Conservation (phyloP, 2,113 vertebrate genomes). For the Saiga tatarica region DNA sequence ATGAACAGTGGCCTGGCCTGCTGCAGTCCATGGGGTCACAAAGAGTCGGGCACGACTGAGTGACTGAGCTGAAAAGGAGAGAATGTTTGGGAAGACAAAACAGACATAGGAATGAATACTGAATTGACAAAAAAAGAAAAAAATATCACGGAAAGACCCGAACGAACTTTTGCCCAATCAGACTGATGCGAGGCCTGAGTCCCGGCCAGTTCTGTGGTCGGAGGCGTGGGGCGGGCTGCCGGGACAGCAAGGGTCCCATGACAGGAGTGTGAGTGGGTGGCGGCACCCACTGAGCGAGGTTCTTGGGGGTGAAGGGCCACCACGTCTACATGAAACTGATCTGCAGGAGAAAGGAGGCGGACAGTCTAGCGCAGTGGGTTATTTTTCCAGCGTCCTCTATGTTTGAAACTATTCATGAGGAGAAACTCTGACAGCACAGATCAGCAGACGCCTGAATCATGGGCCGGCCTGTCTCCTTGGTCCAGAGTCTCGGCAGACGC, state of each 20-base stretch:
- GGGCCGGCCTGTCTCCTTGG: background rate
- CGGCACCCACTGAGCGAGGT: fast-evolving
- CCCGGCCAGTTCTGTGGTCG: background rate
- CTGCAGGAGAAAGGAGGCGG: background rate
- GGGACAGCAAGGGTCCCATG: background rate
- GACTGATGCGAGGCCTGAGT: fast-evolving
- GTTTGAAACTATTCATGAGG: background rate
- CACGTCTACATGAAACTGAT: fast-evolving
- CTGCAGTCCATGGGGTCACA: background rate
- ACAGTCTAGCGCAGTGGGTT: fast-evolving
- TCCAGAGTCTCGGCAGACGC: background rate
- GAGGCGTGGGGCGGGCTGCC: fast-evolving
- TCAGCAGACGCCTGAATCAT: fast-evolving
- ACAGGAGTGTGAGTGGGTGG: fast-evolving
- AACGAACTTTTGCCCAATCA: background rate
- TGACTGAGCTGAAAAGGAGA: background rate
- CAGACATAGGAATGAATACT: background rate
- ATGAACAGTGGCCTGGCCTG: background rate
- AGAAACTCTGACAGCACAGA: fast-evolving
- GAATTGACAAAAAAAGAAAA: background rate
- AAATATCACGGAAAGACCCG: background rate
- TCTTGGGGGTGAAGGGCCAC: too few relatives aligned
- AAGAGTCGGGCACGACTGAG: fast-evolving
- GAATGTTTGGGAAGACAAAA: background rate
- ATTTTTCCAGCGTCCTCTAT: too few relatives aligned